Conservation (phyloP, 1,140 invertebrate species). For the Hylaeus volcanicus region DNA sequence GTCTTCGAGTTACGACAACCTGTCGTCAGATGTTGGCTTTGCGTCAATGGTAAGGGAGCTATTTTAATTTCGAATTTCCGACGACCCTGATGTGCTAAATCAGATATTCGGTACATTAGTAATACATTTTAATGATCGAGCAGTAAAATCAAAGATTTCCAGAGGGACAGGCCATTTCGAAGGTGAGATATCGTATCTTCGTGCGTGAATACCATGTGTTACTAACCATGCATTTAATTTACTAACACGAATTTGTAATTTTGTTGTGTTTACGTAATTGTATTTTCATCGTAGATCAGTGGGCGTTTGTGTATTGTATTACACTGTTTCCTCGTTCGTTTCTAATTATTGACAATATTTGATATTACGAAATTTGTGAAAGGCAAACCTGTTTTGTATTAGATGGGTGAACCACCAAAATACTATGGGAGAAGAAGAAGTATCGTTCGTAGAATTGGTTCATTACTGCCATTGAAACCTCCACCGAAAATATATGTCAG, state of each 20-base stretch:
- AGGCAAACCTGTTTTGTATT: conserved; percentile 24
- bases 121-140: background rate
- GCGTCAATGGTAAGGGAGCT: conserved; percentile 46
- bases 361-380: conserved; percentile 6
- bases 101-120: conserved; percentile 11
- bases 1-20: conserved; percentile 33
- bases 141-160: conserved; percentile 1
- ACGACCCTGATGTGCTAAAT: conserved; percentile 45
- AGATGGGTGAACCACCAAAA: conserved; percentile 72
- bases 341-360: background rate
- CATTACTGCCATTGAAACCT: conserved; percentile 77
- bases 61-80: conserved; percentile 62
- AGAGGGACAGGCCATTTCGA: conserved; percentile 24
- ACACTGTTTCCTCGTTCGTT: background rate
- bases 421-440: conserved; percentile 77
- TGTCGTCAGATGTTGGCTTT: conserved; percentile 42
- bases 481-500: conserved; percentile 79
- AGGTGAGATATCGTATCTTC: conserved; percentile 26
- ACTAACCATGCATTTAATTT: conserved; percentile 19
- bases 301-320: background rate
- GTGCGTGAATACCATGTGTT: conserved; percentile 36
- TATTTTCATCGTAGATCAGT: background rate
- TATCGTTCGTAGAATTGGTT: conserved; percentile 77
- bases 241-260: background rate
- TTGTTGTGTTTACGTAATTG: background rate